Evolutionary conservation across 2,113 vertebrate species (phyloP), one percentile per base, ranked within the genome.

Genomic region (Sinocyclocheilus rhinocerous): DNA sequence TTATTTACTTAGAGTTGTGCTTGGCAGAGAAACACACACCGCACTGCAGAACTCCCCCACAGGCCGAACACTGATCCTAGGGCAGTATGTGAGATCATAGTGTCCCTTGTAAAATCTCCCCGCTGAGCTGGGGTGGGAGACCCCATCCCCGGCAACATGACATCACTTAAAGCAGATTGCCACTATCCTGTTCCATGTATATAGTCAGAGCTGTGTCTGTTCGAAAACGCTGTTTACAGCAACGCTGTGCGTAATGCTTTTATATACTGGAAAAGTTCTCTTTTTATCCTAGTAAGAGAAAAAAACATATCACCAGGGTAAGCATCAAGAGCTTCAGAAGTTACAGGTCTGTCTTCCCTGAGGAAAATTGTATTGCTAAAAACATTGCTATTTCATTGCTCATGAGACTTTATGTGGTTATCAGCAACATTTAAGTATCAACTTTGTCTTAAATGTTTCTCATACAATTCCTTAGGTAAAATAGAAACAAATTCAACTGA

Each of bases 1-100:
- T 95, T 95, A 95, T 95, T 94, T 95, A 94, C 93, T 91, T 90
- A 93, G 93, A 92, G 90, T 92, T 93, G 92, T 93, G 93, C 92
- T 92, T 94, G 93, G 93, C 91, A 91, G 93, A 92, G 92, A 91
- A 91, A 75, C 82, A 77, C 89, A 91, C 86, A 89, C 89, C 88
- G 24, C 90, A 84, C 83, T 82, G 83, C 65, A 50, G 69, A 61
- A 86, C 76, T 26, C 83, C 67, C 61, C 76, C 87, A 89, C 89
- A 87, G 82, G 57, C 84, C 65, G 83, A 63, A 36, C 79, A 52
- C 85, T 76, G 80, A 80, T 84, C 81, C 77, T n/a, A 79, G 79
- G 55, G 76, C 69, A 72, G 72, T 67, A 36, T 61, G 85, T 84
- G 81, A 84, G 83, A 77, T 88, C 87, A 85, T 81, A 88, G 84